These are phyloP conservation scores for Mola mola DNA, from an alignment of 2,113 vertebrate genomes.

Conservation along the genomic window DNA sequence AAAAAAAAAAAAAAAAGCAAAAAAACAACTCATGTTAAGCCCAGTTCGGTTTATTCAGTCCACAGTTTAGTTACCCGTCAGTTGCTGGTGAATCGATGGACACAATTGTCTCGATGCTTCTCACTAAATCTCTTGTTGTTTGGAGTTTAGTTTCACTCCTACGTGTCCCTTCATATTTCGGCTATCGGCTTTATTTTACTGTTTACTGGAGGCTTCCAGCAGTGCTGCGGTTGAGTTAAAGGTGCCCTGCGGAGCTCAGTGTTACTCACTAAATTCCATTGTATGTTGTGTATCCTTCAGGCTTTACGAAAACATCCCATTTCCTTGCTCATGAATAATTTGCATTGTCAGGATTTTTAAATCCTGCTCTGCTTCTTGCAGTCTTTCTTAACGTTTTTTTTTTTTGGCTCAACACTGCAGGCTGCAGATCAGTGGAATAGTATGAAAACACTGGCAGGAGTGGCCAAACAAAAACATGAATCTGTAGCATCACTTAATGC, in stretches of 20 bases:
- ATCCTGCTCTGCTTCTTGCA: background rate
- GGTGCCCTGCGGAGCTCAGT: background rate
- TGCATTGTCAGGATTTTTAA: background rate
- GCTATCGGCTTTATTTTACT: background rate
- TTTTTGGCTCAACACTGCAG: background rate
- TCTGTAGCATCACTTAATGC: background rate
- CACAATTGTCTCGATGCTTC: too few species aligned
- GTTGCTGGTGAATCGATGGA: too few species aligned
- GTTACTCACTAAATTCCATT: too few species aligned
- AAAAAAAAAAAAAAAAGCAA: too few species aligned
- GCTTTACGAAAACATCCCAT: background rate
- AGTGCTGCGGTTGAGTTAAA: background rate
- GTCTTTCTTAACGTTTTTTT: background rate
- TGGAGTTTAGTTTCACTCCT: background rate
- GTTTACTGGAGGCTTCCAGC: background rate
- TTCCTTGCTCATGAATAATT: background rate
- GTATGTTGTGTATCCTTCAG: background rate
- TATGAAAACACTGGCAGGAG: too few species aligned
- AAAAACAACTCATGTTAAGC: too few species aligned
- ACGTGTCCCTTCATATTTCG: background rate
- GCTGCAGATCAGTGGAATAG: background rate
- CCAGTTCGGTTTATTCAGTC: too few species aligned
- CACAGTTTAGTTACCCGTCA: too few species aligned
- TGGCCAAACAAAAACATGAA: background rate
- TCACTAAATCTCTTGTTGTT: background rate